Percentiles rank a stretch among this genome's conserved stretches.
Evolutionary conservation across 2,113 vertebrate species (phyloP).

Genomic region (Malurus elegans): DNA sequence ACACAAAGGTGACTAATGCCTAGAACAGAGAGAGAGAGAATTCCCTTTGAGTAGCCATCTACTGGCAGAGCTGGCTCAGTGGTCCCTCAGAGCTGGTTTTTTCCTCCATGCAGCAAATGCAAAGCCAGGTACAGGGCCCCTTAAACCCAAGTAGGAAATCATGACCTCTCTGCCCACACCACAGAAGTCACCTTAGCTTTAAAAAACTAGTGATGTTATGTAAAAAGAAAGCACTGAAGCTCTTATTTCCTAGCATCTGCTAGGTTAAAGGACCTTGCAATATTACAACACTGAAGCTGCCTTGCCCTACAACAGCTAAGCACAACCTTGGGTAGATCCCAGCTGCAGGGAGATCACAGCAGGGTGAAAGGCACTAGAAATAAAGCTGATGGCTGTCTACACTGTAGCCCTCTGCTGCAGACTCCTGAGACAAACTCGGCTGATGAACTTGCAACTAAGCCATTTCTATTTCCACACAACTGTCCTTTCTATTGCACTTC

Average conservation of each 20-base stretch:
- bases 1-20: not conserved
- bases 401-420: not conserved
- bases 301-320: not conserved
- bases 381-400: not conserved
- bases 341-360: not conserved
- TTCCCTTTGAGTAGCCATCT: not conserved
- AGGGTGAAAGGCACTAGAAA: not conserved
- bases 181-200: not conserved
- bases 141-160: not conserved
- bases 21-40: not conserved
- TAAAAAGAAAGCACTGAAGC: not conserved
- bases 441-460: not conserved
- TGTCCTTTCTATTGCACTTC: not conserved
- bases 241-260: not conserved
- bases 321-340: not conserved
- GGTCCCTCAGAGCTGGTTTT: not conserved
- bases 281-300: not conserved
- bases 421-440: not conserved
- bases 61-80: not conserved
- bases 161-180: not conserved
- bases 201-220: not conserved
- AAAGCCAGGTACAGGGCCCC: not conserved
- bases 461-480: not conserved
- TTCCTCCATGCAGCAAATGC: not conserved
- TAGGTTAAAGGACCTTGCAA: not conserved